Evolutionary conservation across 1,140 invertebrate genomes (phyloP).

Genomic region (Papilio polytes): DNA sequence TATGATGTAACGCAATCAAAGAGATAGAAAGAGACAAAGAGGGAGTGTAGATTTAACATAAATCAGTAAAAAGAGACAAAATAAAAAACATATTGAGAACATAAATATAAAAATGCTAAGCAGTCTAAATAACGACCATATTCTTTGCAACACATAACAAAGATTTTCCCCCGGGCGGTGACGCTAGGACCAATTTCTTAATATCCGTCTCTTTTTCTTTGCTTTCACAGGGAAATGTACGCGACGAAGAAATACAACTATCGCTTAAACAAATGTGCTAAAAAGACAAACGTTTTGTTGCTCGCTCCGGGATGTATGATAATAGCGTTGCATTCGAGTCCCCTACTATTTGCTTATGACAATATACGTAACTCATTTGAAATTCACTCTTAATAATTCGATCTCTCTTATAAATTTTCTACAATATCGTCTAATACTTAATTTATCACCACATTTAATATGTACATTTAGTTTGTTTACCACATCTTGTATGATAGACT

Average conservation of each 20-base stretch:
- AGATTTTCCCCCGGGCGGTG: constrained; percentile 32
- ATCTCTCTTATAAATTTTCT: too few relatives aligned
- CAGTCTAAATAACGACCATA: constrained; percentile 12
- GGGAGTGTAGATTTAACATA: too few relatives aligned
- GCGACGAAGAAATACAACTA: constrained; percentile 73
- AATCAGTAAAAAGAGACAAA: neutral
- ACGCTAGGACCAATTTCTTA: constrained; percentile 56
- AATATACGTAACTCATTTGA: constrained; percentile 17
- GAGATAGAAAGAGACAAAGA: too few relatives aligned
- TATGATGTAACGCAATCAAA: too few relatives aligned
- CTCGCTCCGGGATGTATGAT: constrained; percentile 72
- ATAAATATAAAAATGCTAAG: constrained; percentile 11
- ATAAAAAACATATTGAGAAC: constrained; percentile 4
- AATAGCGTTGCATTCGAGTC: constrained; percentile 57
- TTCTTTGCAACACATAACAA: constrained; percentile 27
- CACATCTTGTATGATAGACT: too few relatives aligned
- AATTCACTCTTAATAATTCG: too few relatives aligned
- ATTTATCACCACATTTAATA: too few relatives aligned
- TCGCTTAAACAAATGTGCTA: constrained; percentile 79
- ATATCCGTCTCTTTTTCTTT: constrained; percentile 57
- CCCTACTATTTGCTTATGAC: constrained; percentile 50
- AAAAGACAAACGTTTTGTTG: constrained; percentile 80
- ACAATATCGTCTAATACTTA: too few relatives aligned
- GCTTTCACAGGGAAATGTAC: constrained; percentile 63
- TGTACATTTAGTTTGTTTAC: too few relatives aligned